Base-by-base conservation (phyloP, 2,888 invertebrate genomes). In the Protula sp. region DNA sequence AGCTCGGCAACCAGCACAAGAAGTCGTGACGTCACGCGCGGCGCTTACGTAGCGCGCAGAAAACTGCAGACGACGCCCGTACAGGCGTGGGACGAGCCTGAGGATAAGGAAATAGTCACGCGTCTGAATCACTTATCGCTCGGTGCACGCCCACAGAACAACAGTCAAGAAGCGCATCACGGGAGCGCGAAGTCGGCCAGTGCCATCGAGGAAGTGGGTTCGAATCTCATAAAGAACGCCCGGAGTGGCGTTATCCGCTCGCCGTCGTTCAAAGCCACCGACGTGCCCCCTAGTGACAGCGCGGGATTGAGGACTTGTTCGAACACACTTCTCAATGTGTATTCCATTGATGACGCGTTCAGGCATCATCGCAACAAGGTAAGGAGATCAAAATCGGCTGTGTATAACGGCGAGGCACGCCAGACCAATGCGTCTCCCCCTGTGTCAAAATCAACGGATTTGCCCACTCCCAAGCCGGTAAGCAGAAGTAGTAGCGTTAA, bases 241-340 rank as follows among this genome's bases (percentile, higher is more conserved):
- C 9, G 9, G 9, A 38, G 38, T 38, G 38, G 19, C 9, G 9
- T 38, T 9, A 38, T 38, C 19, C n/a, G n/a, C n/a, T n/a, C n/a
- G n/a, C n/a, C n/a, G n/a, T n/a, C n/a, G n/a, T n/a, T n/a, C n/a
- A n/a, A n/a, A n/a, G 19, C 9, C 45, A 19, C 19, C 45, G 19
- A 19, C 45, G 45, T 14, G 9, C 9, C 9, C 45, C 9, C 45
- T 19, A 50, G 50, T 50, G 19, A 22, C 22, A 50, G 14, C 5
- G 22, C 50, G 5, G n/a, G 55, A 14, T 31, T 38, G 14, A 22
- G 55, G 5, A 31, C 55, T 4, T 19, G 31, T 9, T 55, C 56
- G 19, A 56, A 56, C 26, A 27, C 26, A 29, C 47, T 56, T 5
- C 48, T 56, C 22, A 56, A 56, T 27, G 48, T 56, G 3, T 27